Evolutionary conservation across 2,888 invertebrate species (phyloP).

Genomic region (Heterodera filipjevi): DNA sequence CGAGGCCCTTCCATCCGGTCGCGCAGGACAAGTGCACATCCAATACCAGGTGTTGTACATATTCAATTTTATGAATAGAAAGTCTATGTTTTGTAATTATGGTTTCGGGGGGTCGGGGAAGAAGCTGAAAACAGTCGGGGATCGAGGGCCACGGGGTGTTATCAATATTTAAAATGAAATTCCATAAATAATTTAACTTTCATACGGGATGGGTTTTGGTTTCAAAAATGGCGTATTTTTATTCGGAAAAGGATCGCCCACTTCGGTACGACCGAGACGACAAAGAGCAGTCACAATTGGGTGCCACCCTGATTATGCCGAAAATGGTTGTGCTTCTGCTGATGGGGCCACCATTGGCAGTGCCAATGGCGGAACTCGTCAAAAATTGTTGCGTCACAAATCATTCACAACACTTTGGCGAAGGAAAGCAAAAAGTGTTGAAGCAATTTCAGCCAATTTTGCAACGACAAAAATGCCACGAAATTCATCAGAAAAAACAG

Average conservation of each 20-base stretch:
- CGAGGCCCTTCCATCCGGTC: background rate
- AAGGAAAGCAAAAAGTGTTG: background rate
- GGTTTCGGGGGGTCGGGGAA: no score
- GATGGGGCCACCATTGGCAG: no score
- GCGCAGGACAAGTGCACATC: constrained; percentile 1
- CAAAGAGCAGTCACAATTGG: background rate
- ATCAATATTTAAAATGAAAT: no score
- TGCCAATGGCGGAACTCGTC: background rate
- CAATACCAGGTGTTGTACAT: background rate
- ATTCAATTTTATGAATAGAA: background rate
- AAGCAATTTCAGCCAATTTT: background rate
- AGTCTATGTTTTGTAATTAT: no score
- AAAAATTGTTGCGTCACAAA: background rate
- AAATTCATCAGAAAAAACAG: background rate
- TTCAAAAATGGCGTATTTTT: background rate
- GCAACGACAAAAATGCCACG: background rate
- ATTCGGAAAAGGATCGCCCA: background rate
- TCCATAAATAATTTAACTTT: no score
- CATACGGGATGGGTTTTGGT: no score
- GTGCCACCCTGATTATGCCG: background rate
- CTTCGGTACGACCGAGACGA: background rate
- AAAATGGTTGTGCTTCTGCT: background rate
- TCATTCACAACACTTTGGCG: background rate
- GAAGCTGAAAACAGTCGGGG: no score
- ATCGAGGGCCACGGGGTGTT: no score